Evolutionary conservation across 2,888 invertebrate species (phyloP).

Genomic region (Orchesella flavescens): DNA sequence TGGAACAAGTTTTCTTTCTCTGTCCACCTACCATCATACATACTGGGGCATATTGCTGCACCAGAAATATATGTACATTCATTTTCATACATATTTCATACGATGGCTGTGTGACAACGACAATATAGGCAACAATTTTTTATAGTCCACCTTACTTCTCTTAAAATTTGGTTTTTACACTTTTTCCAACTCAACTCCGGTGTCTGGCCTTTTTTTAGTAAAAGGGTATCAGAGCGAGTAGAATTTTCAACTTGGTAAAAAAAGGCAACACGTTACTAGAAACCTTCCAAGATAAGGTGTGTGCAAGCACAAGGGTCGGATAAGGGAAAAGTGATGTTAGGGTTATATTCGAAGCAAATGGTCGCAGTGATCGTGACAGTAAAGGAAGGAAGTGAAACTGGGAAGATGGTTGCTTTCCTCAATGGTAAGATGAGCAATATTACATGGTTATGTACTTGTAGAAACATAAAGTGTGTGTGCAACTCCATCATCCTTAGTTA

Average conservation of each 20-base stretch:
- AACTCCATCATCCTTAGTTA: constrained; percentile 2
- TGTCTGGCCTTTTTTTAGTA: background rate
- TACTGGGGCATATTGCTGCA: background rate
- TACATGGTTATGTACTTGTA: constrained; percentile 44
- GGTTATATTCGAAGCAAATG: background rate
- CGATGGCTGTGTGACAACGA: background rate
- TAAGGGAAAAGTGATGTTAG: too few relatives aligned
- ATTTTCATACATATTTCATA: background rate
- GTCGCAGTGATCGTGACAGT: constrained; percentile 33
- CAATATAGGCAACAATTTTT: constrained; percentile 39
- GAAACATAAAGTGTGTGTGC: constrained; percentile 9
- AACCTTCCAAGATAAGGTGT: constrained; percentile 13
- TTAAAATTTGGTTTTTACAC: constrained; percentile 47
- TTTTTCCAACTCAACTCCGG: constrained; percentile 5
- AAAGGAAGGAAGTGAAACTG: constrained; percentile 29
- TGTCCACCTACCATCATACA: constrained; percentile 3
- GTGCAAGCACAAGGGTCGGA: background rate
- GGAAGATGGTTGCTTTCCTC: constrained; percentile 20
- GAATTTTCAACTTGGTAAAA: background rate
- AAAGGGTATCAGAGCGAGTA: background rate
- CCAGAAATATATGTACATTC: background rate
- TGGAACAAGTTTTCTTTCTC: constrained; percentile 54
- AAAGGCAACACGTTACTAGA: constrained; percentile 14
- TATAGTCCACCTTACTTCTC: constrained; percentile 46
- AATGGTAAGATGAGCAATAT: constrained; percentile 40